Percentiles rank a stretch among this genome's conserved stretches.
phyloP scores from a whole-genome alignment of 2,888 invertebrate species.

The Chorisops tibialis region DNA sequence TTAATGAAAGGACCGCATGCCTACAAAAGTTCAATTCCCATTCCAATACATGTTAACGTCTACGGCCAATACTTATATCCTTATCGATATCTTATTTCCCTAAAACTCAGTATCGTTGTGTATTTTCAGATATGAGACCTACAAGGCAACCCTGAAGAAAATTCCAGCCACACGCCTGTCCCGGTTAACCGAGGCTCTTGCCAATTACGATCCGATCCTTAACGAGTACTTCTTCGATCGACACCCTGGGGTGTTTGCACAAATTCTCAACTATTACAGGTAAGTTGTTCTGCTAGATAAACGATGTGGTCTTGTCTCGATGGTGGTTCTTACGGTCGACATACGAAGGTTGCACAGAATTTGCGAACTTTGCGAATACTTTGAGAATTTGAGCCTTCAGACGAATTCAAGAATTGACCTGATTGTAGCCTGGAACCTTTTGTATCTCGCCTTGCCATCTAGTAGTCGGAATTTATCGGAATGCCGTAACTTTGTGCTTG shows the following conservation, averaged over 20 bases:
- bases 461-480: no score
- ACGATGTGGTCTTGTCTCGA: not conserved
- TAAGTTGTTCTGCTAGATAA: slow-evolving; percentile 45
- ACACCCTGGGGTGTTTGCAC: slow-evolving; percentile 87
- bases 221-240: slow-evolving; percentile 87
- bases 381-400: not conserved
- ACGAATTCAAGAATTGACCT: not conserved
- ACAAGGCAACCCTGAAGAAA: slow-evolving; percentile 80
- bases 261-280: slow-evolving; percentile 85
- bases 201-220: slow-evolving; percentile 84
- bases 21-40: not conserved
- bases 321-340: not conserved
- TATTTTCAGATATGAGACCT: slow-evolving; percentile 62
- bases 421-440: not conserved
- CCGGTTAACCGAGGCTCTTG: slow-evolving; percentile 77
- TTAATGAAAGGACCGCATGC: slow-evolving; percentile 3
- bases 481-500: no score
- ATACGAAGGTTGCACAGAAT: no score
- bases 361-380: no score
- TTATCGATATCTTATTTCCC: slow-evolving; percentile 34
- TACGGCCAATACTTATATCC: not conserved
- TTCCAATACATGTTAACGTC: not conserved
- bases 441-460: no score
- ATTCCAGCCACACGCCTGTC: slow-evolving; percentile 84
- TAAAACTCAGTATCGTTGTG: slow-evolving; percentile 22